These are phyloP conservation scores for Callosobruchus maculatus DNA, from an alignment of 2,888 invertebrate species.

Conservation along the genomic window DNA sequence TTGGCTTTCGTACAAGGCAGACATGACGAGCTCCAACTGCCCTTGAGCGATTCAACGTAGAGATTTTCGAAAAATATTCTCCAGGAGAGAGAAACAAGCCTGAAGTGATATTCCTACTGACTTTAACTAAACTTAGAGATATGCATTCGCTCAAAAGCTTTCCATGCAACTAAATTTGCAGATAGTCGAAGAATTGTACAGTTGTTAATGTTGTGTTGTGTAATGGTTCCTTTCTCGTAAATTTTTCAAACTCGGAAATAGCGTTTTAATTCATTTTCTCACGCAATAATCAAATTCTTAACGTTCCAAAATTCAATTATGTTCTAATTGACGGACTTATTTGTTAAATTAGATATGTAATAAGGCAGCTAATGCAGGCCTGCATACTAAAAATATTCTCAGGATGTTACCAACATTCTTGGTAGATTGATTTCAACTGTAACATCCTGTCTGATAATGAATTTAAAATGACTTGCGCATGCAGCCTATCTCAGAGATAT, in stretches of 20 bases:
- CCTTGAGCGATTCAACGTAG: slow-evolving; percentile 44
- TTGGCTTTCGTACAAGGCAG: slow-evolving; percentile 55
- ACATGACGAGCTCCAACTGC: slow-evolving; percentile 44
- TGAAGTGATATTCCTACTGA: slow-evolving; percentile 26
- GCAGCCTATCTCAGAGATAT: not conserved
- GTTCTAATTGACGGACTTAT: not conserved
- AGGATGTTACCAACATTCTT: not conserved
- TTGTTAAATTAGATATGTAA: not conserved
- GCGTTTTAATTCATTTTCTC: too few species aligned
- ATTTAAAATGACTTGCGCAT: not conserved
- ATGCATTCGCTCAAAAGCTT: not conserved
- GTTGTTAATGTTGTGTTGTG: too few species aligned
- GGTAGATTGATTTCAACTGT: not conserved
- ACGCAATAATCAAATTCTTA: too few species aligned
- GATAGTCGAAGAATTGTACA: not conserved
- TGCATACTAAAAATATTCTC: not conserved
- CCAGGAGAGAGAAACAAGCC: slow-evolving; percentile 43
- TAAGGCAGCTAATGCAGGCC: not conserved
- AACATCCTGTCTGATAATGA: not conserved
- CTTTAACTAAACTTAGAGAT: not conserved
- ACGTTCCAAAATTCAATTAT: too few species aligned
- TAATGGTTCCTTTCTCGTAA: too few species aligned
- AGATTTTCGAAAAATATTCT: slow-evolving; percentile 25
- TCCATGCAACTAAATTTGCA: not conserved
- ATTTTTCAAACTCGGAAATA: too few species aligned